Percentiles rank a stretch among this genome's conserved stretches.
Conservation (phyloP, 92 coral and sea anemone species). For the Pocillopora grandis region DNA sequence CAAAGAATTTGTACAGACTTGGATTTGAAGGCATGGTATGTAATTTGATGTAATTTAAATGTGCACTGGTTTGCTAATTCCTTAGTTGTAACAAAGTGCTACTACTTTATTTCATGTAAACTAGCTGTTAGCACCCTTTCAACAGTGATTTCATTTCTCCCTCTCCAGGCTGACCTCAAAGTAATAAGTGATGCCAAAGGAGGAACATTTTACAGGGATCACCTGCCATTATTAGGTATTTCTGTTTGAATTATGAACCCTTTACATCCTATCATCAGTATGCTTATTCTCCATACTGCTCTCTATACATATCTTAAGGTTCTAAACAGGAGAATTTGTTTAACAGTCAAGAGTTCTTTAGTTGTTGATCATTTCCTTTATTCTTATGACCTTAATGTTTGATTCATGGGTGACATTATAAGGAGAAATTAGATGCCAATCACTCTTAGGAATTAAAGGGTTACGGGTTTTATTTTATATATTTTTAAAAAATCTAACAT, state of each 20-base stretch:
- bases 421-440: no score
- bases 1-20: conserved; percentile 89
- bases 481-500: no score
- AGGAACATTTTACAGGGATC: conserved; percentile 93
- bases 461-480: no score
- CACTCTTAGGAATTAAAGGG: no score
- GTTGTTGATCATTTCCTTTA: no score
- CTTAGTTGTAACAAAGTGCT: background rate
- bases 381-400: no score
- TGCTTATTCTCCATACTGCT: no score
- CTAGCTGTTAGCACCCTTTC: background rate
- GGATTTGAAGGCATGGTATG: conserved; percentile 99
- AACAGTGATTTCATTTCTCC: background rate
- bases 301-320: no score
- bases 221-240: conserved; percentile 83
- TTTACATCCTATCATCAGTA: no score
- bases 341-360: no score
- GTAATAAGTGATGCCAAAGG: conserved; percentile 98
- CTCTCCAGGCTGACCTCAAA: conserved; percentile 85
- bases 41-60: background rate
- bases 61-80: background rate
- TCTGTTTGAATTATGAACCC: background rate
- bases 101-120: background rate
- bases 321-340: no score
- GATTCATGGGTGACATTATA: no score